Conservation (phyloP, 2,888 invertebrate genomes). For the Drosophila monieri region DNA sequence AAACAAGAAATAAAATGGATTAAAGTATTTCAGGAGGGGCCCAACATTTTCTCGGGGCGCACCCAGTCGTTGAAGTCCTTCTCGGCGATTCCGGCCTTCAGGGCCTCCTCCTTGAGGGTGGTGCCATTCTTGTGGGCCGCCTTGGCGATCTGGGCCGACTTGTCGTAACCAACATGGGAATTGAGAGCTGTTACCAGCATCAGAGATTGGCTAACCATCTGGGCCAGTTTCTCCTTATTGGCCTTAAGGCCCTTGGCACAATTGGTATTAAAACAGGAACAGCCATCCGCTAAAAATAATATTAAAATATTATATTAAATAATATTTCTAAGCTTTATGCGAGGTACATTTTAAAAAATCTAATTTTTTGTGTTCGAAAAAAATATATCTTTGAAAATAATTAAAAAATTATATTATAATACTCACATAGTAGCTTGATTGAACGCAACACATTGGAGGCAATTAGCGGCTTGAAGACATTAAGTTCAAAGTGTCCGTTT, state of each 20-base stretch:
- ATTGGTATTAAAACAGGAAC: conserved; percentile 91
- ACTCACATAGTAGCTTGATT: conserved; percentile 90
- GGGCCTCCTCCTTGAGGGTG: conserved; percentile 93
- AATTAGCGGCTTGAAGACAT: conserved; percentile 98
- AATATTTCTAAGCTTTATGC: too few species aligned
- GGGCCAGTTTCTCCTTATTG: conserved; percentile 89
- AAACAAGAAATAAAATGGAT: neutral
- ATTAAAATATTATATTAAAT: too few species aligned
- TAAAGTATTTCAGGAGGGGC: conserved; percentile 86
- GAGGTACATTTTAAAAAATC: too few species aligned
- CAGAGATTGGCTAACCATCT: conserved; percentile 94
- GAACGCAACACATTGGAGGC: conserved; percentile 95
- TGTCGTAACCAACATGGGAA: conserved; percentile 98
- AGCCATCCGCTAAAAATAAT: conserved; percentile 87
- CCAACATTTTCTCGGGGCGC: conserved; percentile 94
- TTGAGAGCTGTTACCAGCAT: conserved; percentile 99
- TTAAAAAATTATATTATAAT: neutral
- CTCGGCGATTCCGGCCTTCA: conserved; percentile 91
- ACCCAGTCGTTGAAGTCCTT: conserved; percentile 96
- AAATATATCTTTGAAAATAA: too few species aligned
- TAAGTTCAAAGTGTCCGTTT: conserved; percentile 98
- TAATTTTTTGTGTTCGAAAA: too few species aligned
- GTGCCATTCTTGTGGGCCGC: conserved; percentile 95
- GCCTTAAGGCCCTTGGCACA: conserved; percentile 93
- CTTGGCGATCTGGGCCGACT: conserved; percentile 96